Conservation (phyloP, 2,113 vertebrate species). For the Albula glossodonta region DNA sequence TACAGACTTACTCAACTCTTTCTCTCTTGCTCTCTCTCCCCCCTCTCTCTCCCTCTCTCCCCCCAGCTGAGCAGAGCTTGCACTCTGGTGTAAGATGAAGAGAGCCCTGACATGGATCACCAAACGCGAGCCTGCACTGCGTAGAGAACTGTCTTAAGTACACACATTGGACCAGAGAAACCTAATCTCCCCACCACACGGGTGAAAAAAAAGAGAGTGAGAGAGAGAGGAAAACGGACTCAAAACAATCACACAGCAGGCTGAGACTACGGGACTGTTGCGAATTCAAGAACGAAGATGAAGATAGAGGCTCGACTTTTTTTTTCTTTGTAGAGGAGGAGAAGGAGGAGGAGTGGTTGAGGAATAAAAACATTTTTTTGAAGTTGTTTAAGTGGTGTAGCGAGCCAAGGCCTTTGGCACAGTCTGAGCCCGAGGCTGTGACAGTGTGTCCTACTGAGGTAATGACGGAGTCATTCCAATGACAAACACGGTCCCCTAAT, state of each 20-base stretch:
- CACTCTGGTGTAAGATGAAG: conserved; percentile 47
- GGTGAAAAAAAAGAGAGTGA: background rate
- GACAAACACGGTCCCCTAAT: no score
- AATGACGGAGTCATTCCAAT: background rate
- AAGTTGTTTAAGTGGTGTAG: background rate
- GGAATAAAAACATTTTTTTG: background rate
- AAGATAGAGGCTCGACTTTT: background rate
- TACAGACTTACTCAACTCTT: no score
- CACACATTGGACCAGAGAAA: background rate
- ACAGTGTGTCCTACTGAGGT: background rate
- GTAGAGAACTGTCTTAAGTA: conserved; percentile 7
- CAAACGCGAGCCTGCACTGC: conserved; percentile 41
- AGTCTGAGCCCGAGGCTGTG: background rate
- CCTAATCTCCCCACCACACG: background rate
- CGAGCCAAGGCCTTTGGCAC: no score
- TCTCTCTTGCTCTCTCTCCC: no score
- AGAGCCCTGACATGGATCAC: conserved; percentile 47
- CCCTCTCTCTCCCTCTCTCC: background rate
- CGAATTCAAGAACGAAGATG: background rate
- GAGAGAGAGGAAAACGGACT: background rate
- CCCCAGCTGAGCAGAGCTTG: background rate
- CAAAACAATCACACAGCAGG: background rate
- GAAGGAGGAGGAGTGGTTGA: no score
- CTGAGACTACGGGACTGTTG: background rate
- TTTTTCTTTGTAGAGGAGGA: no score